A percentile compares a stretch with the other conserved stretches of the same genome.
Conservation (phyloP, 2,888 invertebrate genomes). For the Plutella xylostella region DNA sequence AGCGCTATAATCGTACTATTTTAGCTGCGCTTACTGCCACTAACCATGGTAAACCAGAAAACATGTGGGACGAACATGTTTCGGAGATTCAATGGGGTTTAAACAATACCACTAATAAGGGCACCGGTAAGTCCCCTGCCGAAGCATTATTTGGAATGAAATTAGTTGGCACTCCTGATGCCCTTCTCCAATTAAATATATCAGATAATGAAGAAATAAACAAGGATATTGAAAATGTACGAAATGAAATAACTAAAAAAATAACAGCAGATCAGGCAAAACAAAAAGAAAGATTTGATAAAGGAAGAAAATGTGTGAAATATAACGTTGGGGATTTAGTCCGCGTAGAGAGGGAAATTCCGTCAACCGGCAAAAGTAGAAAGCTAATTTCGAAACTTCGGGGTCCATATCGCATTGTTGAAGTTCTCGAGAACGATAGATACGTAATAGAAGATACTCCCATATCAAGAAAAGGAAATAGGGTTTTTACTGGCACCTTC, state of each 20-base stretch:
- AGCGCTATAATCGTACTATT: constrained; percentile 3
- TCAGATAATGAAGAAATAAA: too few relatives aligned
- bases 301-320: background rate
- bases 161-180: background rate
- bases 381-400: background rate
- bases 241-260: background rate
- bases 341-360: background rate
- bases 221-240: background rate
- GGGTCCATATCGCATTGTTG: background rate
- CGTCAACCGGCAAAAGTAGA: background rate
- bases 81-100: constrained; percentile 11
- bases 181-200: too few relatives aligned
- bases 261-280: background rate
- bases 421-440: background rate
- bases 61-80: constrained; percentile 10
- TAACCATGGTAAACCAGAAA: constrained; percentile 1
- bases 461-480: too few relatives aligned
- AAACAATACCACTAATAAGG: constrained; percentile 10
- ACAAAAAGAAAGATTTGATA: background rate
- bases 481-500: too few relatives aligned
- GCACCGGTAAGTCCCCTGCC: constrained; percentile 5
- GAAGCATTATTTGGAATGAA: constrained; percentile 10
- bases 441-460: constrained; percentile 1
- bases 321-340: background rate
- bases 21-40: constrained; percentile 5